Percentiles rank a stretch among this genome's conserved stretches.
Evolutionary conservation across 2,113 vertebrate genomes (phyloP).

Genomic region (Otis tarda): DNA sequence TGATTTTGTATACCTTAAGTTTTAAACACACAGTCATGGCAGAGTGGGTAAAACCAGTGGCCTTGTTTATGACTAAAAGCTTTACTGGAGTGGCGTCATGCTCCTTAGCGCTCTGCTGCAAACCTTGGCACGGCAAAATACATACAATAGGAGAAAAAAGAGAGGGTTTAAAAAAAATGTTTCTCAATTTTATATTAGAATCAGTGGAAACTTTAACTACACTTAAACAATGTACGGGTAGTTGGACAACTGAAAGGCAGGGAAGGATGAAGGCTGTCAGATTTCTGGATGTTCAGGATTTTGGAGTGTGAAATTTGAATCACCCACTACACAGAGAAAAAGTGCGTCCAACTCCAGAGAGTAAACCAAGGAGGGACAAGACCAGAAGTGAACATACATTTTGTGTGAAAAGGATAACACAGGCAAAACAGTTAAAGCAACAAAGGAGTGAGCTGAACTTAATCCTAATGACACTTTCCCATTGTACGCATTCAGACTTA

Average conservation of each 20-base stretch:
- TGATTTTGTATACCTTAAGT: background rate
- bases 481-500: accelerated
- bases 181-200: background rate
- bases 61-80: background rate
- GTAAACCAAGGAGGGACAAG: background rate
- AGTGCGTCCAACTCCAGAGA: background rate
- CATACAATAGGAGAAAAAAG: background rate
- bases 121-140: background rate
- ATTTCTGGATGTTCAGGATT: background rate
- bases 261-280: background rate
- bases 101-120: background rate
- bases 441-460: background rate
- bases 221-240: background rate
- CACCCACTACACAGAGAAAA: background rate
- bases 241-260: background rate
- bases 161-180: background rate
- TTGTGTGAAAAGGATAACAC: background rate
- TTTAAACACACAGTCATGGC: background rate
- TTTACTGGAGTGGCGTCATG: background rate
- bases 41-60: background rate
- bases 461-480: background rate
- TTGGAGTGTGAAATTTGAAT: background rate
- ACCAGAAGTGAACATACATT: background rate
- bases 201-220: background rate
- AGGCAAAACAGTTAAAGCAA: background rate